Percentiles rank a stretch among this genome's conserved stretches.
Evolutionary conservation across 2,113 vertebrate genomes (phyloP).

Genomic region (Chiloscyllium plagiosum): DNA sequence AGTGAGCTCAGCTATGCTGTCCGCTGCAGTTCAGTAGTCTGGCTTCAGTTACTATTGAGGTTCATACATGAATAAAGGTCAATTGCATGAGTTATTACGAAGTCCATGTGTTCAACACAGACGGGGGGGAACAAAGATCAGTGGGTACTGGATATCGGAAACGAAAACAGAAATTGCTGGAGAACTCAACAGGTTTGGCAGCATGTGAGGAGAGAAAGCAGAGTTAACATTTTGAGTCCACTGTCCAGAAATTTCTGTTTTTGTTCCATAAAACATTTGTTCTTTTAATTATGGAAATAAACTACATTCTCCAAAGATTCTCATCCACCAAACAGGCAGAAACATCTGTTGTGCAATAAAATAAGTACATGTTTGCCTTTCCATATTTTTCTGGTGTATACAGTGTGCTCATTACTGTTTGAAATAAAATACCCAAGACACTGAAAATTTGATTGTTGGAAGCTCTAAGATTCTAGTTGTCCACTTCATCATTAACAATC

Average conservation of each 20-base stretch:
- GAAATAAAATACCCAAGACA: no score
- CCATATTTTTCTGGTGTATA: neutral
- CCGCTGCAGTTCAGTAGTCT: neutral
- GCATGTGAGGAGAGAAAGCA: no score
- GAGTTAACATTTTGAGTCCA: no score
- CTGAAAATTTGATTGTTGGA: neutral
- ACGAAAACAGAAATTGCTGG: no score
- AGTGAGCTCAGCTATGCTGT: neutral
- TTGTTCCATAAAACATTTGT: neutral
- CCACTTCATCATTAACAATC: neutral
- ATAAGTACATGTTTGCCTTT: neutral
- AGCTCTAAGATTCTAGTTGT: neutral
- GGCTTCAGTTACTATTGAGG: no score
- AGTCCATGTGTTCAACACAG: neutral
- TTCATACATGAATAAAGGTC: neutral
- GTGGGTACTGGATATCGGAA: no score
- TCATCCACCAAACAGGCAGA: neutral
- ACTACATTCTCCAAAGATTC: neutral
- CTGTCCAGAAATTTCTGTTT: no score
- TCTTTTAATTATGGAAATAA: neutral
- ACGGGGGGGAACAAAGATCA: no score
- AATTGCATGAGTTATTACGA: neutral
- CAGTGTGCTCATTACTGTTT: neutral
- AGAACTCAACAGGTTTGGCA: no score
- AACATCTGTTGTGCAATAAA: neutral